Evolutionary conservation across 2,888 invertebrate species (phyloP).

Genomic region (Leucoma salicis): DNA sequence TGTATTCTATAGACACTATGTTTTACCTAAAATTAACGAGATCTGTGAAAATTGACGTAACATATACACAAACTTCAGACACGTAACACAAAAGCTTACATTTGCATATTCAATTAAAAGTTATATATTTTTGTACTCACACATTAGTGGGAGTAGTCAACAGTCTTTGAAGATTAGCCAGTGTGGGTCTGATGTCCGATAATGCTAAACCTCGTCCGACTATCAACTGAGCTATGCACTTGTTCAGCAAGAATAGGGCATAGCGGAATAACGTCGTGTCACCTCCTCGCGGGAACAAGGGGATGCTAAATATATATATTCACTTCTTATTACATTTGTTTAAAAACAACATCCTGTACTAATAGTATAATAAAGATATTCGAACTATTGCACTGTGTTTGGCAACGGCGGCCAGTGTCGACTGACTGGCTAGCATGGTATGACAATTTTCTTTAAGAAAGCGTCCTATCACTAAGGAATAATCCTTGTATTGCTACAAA

Average conservation of each 20-base stretch:
- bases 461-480: too few relatives aligned
- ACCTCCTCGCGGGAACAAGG: slow-evolving; percentile 90
- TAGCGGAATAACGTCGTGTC: slow-evolving; percentile 92
- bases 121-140: slow-evolving; percentile 41
- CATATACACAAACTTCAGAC: too few relatives aligned
- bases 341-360: background rate
- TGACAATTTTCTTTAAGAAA: too few relatives aligned
- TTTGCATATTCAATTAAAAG: background rate
- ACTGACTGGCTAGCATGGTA: too few relatives aligned
- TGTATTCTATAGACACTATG: too few relatives aligned
- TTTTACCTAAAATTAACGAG: too few relatives aligned
- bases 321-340: background rate
- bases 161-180: slow-evolving; percentile 87
- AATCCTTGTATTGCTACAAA: too few relatives aligned
- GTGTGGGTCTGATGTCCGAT: slow-evolving; percentile 87
- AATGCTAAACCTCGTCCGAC: slow-evolving; percentile 89
- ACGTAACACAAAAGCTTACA: too few relatives aligned
- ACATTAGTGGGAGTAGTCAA: slow-evolving; percentile 54
- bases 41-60: too few relatives aligned
- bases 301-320: slow-evolving; percentile 85
- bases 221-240: slow-evolving; percentile 95
- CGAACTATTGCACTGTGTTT: too few relatives aligned
- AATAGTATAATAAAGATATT: too few relatives aligned
- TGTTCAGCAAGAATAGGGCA: slow-evolving; percentile 95
- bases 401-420: too few relatives aligned